A percentile compares a stretch with the other conserved stretches of the same genome.
phyloP scores from a whole-genome alignment of 1,140 invertebrate genomes.

The Drosophila kohkoa region DNA sequence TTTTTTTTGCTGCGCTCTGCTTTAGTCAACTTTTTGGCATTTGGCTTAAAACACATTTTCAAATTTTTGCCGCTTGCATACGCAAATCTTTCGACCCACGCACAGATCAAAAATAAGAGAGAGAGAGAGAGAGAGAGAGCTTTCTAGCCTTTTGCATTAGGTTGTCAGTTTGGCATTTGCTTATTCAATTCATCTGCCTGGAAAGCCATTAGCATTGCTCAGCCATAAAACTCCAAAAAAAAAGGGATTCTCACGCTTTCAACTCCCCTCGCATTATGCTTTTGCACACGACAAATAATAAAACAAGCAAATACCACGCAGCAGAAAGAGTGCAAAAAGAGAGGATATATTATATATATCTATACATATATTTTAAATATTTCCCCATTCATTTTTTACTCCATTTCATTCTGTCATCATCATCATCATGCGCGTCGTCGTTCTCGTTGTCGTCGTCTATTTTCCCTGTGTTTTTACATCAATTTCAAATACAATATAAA shows the following conservation, averaged over 20 bases:
- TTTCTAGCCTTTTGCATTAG: conserved; percentile 38
- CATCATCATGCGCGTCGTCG: conserved; percentile 22
- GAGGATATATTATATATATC: neutral
- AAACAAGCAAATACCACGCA: conserved; percentile 42
- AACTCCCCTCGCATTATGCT: too few species aligned
- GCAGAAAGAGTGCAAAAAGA: conserved; percentile 17
- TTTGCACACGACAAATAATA: conserved; percentile 20
- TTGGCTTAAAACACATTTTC: conserved; percentile 54
- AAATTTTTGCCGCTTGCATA: conserved; percentile 60
- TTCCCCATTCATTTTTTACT: conserved; percentile 51
- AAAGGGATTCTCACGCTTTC: conserved; percentile 21
- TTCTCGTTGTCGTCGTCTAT: conserved; percentile 22
- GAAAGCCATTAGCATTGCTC: conserved; percentile 54
- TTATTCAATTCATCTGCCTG: conserved; percentile 61
- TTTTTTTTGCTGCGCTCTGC: conserved; percentile 7
- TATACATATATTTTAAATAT: conserved; percentile 67
- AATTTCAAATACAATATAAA: conserved; percentile 38
- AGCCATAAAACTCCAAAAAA: conserved; percentile 61
- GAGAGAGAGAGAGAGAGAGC: neutral
- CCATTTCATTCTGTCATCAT: conserved; percentile 50
- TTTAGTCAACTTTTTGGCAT: conserved; percentile 67
- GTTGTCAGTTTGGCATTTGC: conserved; percentile 48
- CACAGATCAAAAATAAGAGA: neutral
- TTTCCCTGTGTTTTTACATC: conserved; percentile 29
- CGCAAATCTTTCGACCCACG: conserved; percentile 9